Base-by-base conservation (phyloP, 2,113 vertebrate genomes). In the Thymallus thymallus region DNA sequence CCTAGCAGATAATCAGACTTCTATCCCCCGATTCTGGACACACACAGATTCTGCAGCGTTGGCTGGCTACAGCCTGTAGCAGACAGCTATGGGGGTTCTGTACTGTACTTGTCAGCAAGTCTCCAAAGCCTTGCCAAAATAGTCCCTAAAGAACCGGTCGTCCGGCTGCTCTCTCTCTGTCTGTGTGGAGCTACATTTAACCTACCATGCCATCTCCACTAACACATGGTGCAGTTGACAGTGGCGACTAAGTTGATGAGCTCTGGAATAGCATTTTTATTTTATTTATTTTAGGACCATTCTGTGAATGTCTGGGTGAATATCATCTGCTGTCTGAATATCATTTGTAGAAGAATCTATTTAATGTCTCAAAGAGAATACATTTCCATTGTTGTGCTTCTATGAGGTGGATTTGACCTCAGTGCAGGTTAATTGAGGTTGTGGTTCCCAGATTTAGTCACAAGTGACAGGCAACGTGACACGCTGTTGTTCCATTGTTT, bases 161-260 rank as follows among this genome's bases (percentile, higher is more conserved):
- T 29, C 23, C 14, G 4, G 48, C 48, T 51, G 16, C 48, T 51
- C 48, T 18, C 16, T 51, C 76, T 61, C 76, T 71, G 41, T 46
- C 67, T 76, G 65, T 73, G 70, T 45, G 61, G n/a, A 35, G 74
- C 74, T 23, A 60, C 6, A 23, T 60, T 60, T 60, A 60, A 60
- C 18, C 56, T 5, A 13, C 56, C 48, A 60, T 60, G 56, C 56
- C 56, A n/a, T 51, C 46, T 51, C 46, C 3, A 51, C 14, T 51
- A 51, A 51, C 48, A 14, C 48, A 51, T 41, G 35, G 35, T 60
- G 56, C n/a, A 60, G 18, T 60, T 60, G n/a, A n/a, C 10, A 2
- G 56, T 23, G 7, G n/a, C 9, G 51, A 60, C n/a, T 18, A 51
- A 1, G 3, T 51, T 16, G 3, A 4, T 14, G 48, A 18, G 13